Base-by-base conservation (phyloP, 92 coral and sea anemone genomes). In the Porites divaricata region DNA sequence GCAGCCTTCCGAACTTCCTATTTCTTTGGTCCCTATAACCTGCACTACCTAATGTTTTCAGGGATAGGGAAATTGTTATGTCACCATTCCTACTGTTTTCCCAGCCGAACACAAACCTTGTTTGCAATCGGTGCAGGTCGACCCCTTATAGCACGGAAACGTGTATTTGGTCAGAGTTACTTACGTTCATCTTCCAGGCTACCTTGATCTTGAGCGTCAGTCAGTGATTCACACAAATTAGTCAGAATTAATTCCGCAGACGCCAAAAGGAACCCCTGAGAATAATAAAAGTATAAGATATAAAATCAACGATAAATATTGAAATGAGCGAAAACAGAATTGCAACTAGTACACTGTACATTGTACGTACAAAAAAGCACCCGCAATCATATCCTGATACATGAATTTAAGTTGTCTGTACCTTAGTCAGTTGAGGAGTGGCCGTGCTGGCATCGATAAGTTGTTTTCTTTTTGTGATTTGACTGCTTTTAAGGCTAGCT, bases 261-360 rank as follows among this genome's bases (percentile, higher is more conserved):
- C 1, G 92, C 85, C 77, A 96, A 80, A 4, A 96, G 93, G 77
- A 93, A 91, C n/a, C 99, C 96, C 98, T 96, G 67, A 16, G 2
- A 12, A 20, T 15, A 7, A 52, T n/a, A 70, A 72, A 8, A 49
- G 22, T 22, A 45, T 49, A 35, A 14, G 58, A 70, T 15, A 22
- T n/a, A 4, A 16, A 23, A 70, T 35, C 45, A 24, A 2, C 21
- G 49, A 5, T 35, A 2, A 6, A 12, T 19, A 20, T 24, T 49
- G 54, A 9, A 15, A 53, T 53, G 9, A 53, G 58, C 12, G 58
- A 53, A 10, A 9, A 53, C 15, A 53, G 19, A 26, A 13, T 28
- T 9, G 54, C 8, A 53, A 20, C 4, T 35, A 74, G 21, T 1
- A 25, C 66, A 49, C 50, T 45, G 25, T n/a, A n/a, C 45, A 35